Percentiles rank a stretch among this genome's conserved stretches.
These are phyloP conservation scores for Caenorhabditis sp. DNA, from an alignment of 2,888 invertebrate species.

Conservation along the genomic window DNA sequence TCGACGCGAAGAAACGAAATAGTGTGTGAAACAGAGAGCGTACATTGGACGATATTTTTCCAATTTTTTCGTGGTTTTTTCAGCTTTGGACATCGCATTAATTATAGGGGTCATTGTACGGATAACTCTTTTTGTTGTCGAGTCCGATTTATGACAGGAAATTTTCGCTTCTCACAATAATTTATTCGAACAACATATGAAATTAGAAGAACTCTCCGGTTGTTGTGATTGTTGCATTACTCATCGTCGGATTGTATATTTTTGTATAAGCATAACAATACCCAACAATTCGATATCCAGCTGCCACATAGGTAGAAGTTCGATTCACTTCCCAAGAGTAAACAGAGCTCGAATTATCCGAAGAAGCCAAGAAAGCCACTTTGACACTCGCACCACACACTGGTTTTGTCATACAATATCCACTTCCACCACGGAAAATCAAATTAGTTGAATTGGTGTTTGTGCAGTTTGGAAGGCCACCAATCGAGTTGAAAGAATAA, in stretches of 20 bases:
- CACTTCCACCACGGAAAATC: conserved; percentile 23
- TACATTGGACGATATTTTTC: too few species aligned
- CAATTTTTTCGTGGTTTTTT: too few species aligned
- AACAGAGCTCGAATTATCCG: conserved; percentile 3
- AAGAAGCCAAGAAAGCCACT: background rate
- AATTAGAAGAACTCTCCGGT: conserved; percentile 2
- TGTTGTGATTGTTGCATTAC: background rate
- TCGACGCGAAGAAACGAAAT: too few species aligned
- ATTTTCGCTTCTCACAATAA: too few species aligned
- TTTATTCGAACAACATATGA: too few species aligned
- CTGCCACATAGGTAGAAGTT: background rate
- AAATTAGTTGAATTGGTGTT: conserved; percentile 8
- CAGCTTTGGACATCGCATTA: too few species aligned
- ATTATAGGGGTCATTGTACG: too few species aligned
- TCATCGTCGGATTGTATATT: conserved; percentile 2
- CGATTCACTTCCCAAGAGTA: conserved; percentile 10
- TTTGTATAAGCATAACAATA: conserved; percentile 23
- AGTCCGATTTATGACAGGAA: too few species aligned
- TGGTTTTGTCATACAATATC: conserved; percentile 29
- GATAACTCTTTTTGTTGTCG: too few species aligned
- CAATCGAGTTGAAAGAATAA: background rate
- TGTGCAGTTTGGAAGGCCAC: conserved; percentile 9
- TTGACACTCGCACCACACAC: conserved; percentile 2
- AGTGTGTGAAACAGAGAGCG: too few species aligned
- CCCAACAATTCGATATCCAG: conserved; percentile 13